phyloP scores from a whole-genome alignment of 2,113 vertebrate species.

The Crotophaga sulcirostris region DNA sequence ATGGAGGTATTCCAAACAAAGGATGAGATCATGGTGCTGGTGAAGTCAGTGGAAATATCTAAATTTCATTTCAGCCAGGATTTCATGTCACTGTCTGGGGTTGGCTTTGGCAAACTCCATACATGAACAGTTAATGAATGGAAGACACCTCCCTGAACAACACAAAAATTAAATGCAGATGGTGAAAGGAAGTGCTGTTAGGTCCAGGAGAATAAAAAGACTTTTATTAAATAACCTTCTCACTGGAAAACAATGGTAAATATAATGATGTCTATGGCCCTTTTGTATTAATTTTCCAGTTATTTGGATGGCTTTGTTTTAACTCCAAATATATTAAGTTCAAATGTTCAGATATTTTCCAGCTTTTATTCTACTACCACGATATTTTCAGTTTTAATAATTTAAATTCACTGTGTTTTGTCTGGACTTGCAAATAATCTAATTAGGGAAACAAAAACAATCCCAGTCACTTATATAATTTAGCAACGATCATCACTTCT shows the following conservation, averaged over 20 bases:
- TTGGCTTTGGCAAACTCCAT: neutral
- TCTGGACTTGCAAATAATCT: conserved; percentile 23
- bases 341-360: conserved; percentile 2
- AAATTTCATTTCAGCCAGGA: neutral
- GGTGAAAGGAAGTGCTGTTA: neutral
- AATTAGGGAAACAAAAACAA: conserved; percentile 15
- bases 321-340: neutral
- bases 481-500: neutral
- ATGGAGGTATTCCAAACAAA: neutral
- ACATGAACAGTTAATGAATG: neutral
- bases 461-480: neutral
- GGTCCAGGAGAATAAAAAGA: neutral
- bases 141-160: neutral
- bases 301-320: neutral
- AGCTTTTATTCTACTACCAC: neutral
- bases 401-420: neutral
- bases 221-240: neutral
- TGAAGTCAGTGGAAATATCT: neutral
- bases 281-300: neutral
- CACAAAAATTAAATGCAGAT: conserved; percentile 7
- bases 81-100: neutral
- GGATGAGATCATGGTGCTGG: neutral
- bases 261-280: neutral
- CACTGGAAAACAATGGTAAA: neutral
- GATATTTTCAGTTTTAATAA: neutral